A percentile compares a stretch with the other conserved stretches of the same genome.
phyloP scores from a whole-genome alignment of 2,797 vertebrate species.

The Epinephelus awoara region DNA sequence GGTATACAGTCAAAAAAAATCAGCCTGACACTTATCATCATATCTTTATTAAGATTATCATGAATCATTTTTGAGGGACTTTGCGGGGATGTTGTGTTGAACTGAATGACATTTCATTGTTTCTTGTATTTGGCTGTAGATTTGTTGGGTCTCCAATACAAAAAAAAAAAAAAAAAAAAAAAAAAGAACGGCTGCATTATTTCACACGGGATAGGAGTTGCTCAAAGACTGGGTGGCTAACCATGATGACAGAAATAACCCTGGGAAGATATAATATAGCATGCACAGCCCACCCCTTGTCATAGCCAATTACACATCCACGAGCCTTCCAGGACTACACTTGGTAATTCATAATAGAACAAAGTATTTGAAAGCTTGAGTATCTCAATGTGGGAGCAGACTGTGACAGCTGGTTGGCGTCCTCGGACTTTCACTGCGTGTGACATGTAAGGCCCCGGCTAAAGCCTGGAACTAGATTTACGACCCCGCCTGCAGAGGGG shows the following conservation, averaged over 20 bases:
- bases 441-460: constrained; percentile 68
- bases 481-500: constrained; percentile 40
- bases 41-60: neutral
- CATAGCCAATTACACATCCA: constrained; percentile 60
- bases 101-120: neutral
- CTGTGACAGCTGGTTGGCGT: constrained; percentile 72
- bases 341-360: constrained; percentile 48
- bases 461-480: constrained; percentile 72
- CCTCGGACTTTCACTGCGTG: constrained; percentile 57
- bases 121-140: neutral
- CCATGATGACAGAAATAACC: constrained; percentile 51
- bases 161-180: neutral
- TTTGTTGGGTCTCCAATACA: neutral
- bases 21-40: neutral
- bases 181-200: constrained; percentile 15
- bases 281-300: constrained; percentile 49
- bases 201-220: neutral
- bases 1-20: neutral
- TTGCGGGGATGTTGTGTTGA: neutral
- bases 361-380: constrained; percentile 54
- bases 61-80: neutral
- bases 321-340: constrained; percentile 35
- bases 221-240: constrained; percentile 22
- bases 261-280: constrained; percentile 34
- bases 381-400: constrained; percentile 56